phyloP scores from a whole-genome alignment of 2,888 invertebrate genomes.

The Smittia aterrima region DNA sequence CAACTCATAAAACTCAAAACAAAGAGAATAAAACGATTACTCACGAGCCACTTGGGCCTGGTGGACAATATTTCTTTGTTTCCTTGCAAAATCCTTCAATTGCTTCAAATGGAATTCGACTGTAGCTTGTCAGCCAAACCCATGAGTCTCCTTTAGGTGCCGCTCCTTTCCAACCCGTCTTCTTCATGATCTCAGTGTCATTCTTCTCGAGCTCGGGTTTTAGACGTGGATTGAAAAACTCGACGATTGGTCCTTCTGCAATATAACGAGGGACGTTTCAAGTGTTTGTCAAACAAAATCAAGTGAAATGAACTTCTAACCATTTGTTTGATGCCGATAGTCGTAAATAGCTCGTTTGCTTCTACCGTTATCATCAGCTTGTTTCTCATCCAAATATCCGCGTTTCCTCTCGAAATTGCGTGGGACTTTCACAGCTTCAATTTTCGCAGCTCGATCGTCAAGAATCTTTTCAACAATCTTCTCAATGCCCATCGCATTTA shows the following conservation, averaged over 20 bases:
- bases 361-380: background rate
- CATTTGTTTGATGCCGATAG: background rate
- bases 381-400: background rate
- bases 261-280: background rate
- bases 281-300: too few relatives aligned
- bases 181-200: slow-evolving; percentile 61
- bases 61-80: slow-evolving; percentile 77
- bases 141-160: slow-evolving; percentile 74
- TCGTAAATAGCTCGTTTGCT: background rate
- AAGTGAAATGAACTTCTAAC: background rate
- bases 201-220: slow-evolving; percentile 64
- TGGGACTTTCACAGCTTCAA: background rate
- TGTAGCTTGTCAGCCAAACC: slow-evolving; percentile 85
- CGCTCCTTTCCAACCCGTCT: slow-evolving; percentile 63
- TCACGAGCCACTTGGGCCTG: slow-evolving; percentile 63
- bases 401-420: background rate
- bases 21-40: slow-evolving; percentile 51
- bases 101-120: slow-evolving; percentile 78
- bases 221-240: slow-evolving; percentile 72
- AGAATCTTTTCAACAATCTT: slow-evolving; percentile 1
- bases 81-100: slow-evolving; percentile 82
- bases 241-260: slow-evolving; percentile 59
- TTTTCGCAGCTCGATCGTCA: background rate
- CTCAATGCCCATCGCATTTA: background rate
- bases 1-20: too few relatives aligned